Conservation (phyloP, 2,113 vertebrate genomes). For the Mastomys natalensis region DNA sequence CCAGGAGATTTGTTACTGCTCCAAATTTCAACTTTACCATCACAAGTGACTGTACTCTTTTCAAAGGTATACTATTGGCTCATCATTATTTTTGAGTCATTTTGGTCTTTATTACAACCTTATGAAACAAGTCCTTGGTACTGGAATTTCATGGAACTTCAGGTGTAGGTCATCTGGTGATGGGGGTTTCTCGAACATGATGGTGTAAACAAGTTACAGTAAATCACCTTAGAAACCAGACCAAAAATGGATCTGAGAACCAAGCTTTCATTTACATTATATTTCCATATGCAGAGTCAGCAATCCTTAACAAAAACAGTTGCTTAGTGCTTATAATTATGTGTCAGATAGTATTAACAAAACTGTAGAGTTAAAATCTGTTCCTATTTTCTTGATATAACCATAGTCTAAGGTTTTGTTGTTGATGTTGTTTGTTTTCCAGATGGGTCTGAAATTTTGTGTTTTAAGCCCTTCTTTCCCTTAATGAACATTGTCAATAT, state of each 20-base stretch:
- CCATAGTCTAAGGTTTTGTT: background rate
- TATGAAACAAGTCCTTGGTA: too few species aligned
- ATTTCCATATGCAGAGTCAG: background rate
- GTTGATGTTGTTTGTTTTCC: background rate
- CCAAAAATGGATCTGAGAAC: background rate
- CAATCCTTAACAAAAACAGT: background rate
- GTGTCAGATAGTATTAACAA: background rate
- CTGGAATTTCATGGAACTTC: too few species aligned
- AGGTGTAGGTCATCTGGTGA: background rate
- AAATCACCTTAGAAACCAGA: background rate
- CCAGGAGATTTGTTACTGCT: too few species aligned
- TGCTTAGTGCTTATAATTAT: background rate
- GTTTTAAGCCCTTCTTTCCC: background rate
- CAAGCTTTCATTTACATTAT: background rate
- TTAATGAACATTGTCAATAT: background rate
- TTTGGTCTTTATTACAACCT: too few species aligned
- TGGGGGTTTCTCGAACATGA: background rate
- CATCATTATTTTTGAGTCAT: too few species aligned
- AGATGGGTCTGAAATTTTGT: background rate
- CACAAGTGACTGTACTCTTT: too few species aligned
- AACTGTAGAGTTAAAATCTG: background rate
- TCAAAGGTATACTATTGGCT: too few species aligned
- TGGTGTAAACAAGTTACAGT: background rate
- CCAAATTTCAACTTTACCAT: too few species aligned
- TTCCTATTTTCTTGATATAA: background rate